Evolutionary conservation across 2,113 vertebrate species (phyloP).

Genomic region (Nothobranchius furzeri): DNA sequence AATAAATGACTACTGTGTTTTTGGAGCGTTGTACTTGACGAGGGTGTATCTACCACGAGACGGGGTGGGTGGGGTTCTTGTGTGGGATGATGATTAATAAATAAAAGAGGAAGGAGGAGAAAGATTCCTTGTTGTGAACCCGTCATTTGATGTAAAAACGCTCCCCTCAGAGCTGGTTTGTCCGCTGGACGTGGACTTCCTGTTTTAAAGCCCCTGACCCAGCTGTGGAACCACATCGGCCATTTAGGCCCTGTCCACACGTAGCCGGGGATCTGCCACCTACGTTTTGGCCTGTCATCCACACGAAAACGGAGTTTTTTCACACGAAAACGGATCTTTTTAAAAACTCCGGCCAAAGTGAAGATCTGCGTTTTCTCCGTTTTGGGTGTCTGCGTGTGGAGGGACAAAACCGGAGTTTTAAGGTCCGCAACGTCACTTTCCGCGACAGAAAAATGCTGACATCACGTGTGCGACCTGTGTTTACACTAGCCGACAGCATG

Average conservation of each 20-base stretch:
- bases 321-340: no score
- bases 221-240: constrained; percentile 41
- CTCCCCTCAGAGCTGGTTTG: constrained; percentile 16
- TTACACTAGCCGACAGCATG: no score
- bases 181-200: constrained; percentile 45
- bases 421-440: no score
- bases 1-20: constrained; percentile 78
- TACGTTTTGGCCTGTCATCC: no score
- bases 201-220: constrained; percentile 35
- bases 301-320: no score
- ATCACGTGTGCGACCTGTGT: no score
- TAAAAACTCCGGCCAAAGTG: no score
- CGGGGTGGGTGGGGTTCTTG: constrained; percentile 35
- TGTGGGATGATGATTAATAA: constrained; percentile 55
- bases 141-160: constrained; percentile 26
- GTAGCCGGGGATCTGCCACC: no score
- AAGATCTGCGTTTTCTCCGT: no score
- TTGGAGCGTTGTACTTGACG: constrained; percentile 77
- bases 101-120: constrained; percentile 59
- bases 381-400: no score
- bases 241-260: constrained; percentile 14
- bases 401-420: no score
- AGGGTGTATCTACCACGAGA: constrained; percentile 58
- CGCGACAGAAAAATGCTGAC: no score
- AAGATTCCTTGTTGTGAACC: constrained; percentile 28